Evolutionary conservation across 92 coral and sea anemone genomes (phyloP), one percentile per base, ranked within the genome.

Genomic region (Zoanthus solanderi): DNA sequence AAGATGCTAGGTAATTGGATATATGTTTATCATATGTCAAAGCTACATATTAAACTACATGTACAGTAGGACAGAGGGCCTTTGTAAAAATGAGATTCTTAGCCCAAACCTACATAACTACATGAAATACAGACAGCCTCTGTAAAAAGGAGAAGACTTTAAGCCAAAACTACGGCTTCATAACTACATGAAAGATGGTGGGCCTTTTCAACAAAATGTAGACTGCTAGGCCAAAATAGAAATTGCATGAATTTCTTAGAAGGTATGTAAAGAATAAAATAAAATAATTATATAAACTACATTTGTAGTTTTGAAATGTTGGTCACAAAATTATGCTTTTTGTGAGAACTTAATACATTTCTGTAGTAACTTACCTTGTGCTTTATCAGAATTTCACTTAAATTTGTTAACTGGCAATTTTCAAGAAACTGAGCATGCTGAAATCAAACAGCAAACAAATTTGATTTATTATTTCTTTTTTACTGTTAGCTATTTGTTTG

Each of bases 361-460:
- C 47, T 71, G 31, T 17, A 65, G 18, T 28, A 65, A 65, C 71
- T 65, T 54, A 54, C 60, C 60, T 54, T 65, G 71, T 9, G 31
- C 30, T 65, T 65, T 31, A 65, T 65, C 71, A 65, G 0, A 16
- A 65, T 7, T 16, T 65, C 71, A 0, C 31, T 65, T 65, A 71
- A 71, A 31, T 31, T 71, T 0, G 54, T 56, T 73, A 73, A 73
- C 29, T 73, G 30, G 54, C 78, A 73, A 34, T 73, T 73, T 42
- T 73, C 53, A 34, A 73, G 54, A 73, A 73, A 9, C 57, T 34
- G 54, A 73, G 56, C 52, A 44, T 42, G 52, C 78, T 34, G 78
- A 45, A 73, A 44, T 71, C 76, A 71, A 71, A 71, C 45, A 71
- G 76, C 14, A 71, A 71, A 71, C 76, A 71, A 71, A 71, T 71